Evolutionary conservation across 1,140 invertebrate genomes (phyloP).

Genomic region (Achroia grisella): DNA sequence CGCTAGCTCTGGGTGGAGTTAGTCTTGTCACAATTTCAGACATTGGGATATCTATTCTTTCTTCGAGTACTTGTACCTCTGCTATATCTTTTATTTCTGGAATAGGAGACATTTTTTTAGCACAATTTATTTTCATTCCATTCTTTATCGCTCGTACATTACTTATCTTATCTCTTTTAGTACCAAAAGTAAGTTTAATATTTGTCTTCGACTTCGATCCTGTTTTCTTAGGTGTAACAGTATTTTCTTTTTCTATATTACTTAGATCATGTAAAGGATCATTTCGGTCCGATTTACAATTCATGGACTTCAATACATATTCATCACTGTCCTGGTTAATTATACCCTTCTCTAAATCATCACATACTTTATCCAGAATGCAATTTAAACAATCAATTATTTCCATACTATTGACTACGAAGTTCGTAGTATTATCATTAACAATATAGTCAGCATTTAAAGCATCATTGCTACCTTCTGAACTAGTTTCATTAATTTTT

Average conservation of each 20-base stretch:
- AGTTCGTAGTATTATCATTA: too few relatives aligned
- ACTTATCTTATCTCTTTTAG: slow-evolving; percentile 8
- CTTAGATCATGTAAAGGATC: neutral
- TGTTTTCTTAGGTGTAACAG: neutral
- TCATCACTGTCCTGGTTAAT: slow-evolving; percentile 11
- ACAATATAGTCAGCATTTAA: too few relatives aligned
- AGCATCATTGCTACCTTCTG: slow-evolving; percentile 24
- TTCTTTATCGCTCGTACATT: slow-evolving; percentile 7
- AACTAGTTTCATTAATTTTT: slow-evolving; percentile 45
- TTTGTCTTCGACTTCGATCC: slow-evolving; percentile 1
- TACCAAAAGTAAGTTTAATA: slow-evolving; percentile 22
- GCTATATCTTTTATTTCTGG: slow-evolving; percentile 8
- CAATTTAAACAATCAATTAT: slow-evolving; percentile 41
- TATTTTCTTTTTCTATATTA: slow-evolving; percentile 3
- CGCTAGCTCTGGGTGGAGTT: neutral
- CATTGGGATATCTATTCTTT: neutral
- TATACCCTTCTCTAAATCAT: slow-evolving; percentile 35
- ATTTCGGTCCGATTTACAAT: slow-evolving; percentile 3
- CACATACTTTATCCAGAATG: slow-evolving; percentile 46
- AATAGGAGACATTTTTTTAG: slow-evolving; percentile 25
- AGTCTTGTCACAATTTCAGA: neutral
- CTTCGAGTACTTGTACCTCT: neutral
- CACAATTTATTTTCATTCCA: slow-evolving; percentile 16
- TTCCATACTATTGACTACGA: slow-evolving; percentile 17
- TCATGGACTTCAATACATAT: neutral